Percentiles rank a stretch among this genome's conserved stretches.
phyloP scores from a whole-genome alignment of 2,888 invertebrate genomes.

The Rotaria sp. region DNA sequence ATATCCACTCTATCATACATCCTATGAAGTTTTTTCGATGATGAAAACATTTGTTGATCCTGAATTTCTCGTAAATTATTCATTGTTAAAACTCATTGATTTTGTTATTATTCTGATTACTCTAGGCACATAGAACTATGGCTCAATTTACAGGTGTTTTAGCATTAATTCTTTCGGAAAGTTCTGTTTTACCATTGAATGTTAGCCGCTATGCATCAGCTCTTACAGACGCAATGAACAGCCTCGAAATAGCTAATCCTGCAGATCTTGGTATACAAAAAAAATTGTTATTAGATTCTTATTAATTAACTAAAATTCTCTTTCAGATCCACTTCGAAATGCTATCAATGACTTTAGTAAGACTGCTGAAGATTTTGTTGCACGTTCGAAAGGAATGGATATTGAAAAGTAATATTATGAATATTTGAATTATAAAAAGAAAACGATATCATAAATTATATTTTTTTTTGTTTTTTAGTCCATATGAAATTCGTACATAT shows the following conservation, averaged over 20 bases:
- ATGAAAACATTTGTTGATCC: constrained; percentile 51
- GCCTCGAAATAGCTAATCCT: neutral
- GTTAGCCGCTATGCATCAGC: neutral
- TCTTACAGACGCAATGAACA: neutral
- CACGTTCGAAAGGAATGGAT: neutral
- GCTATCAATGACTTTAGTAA: neutral
- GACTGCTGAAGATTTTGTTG: neutral
- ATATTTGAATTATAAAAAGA: too few relatives aligned
- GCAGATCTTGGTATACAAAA: neutral
- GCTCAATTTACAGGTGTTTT: neutral
- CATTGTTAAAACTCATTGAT: neutral
- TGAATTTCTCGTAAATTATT: constrained; percentile 46
- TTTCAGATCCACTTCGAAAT: neutral
- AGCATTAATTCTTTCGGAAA: neutral
- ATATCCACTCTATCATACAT: constrained; percentile 56
- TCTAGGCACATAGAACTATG: neutral
- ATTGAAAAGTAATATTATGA: neutral
- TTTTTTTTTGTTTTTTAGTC: neutral
- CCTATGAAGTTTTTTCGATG: constrained; percentile 54
- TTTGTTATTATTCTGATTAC: neutral
- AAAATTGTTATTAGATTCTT: neutral
- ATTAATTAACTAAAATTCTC: neutral
- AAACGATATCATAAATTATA: too few relatives aligned
- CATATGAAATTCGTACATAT: constrained; percentile 30
- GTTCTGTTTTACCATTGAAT: neutral